Conservation (phyloP, 2,113 vertebrate species). For the Silurus meridionalis region DNA sequence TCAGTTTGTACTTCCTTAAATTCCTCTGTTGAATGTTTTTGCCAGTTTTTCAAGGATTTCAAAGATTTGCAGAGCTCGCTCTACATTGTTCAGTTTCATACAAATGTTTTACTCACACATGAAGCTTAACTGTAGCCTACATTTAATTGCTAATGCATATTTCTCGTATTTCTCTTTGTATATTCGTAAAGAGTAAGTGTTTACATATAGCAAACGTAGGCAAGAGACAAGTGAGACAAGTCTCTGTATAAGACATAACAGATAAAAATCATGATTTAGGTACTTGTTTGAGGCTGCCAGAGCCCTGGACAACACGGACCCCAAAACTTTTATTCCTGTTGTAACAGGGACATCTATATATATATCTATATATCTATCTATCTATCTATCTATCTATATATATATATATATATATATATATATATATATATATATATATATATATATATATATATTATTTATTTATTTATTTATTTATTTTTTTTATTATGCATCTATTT, state of each 20-base stretch:
- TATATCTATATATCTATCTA: no score
- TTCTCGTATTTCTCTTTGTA: background rate
- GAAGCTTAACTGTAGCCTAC: background rate
- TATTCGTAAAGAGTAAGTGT: background rate
- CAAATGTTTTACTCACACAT: background rate
- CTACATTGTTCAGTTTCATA: constrained; percentile 25
- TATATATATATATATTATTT: no score
- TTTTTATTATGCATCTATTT: background rate
- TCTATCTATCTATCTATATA: no score
- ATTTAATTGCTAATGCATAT: constrained; percentile 11
- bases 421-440: background rate
- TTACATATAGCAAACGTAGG: background rate
- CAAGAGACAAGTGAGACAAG: background rate
- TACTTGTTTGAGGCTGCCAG: constrained; percentile 30
- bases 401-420: no score
- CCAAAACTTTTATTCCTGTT: constrained; percentile 31
- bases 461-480: no score
- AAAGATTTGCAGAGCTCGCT: background rate
- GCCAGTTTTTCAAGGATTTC: constrained; percentile 20
- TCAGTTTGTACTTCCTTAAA: constrained; percentile 41
- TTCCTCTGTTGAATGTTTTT: background rate
- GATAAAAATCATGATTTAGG: background rate
- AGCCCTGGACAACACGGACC: constrained; percentile 31
- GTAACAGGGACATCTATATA: no score
- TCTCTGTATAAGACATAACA: background rate